Evolutionary conservation across 1,140 invertebrate species (phyloP), one percentile per base, ranked within the genome.

Genomic region (Scaptomyza pallida): DNA sequence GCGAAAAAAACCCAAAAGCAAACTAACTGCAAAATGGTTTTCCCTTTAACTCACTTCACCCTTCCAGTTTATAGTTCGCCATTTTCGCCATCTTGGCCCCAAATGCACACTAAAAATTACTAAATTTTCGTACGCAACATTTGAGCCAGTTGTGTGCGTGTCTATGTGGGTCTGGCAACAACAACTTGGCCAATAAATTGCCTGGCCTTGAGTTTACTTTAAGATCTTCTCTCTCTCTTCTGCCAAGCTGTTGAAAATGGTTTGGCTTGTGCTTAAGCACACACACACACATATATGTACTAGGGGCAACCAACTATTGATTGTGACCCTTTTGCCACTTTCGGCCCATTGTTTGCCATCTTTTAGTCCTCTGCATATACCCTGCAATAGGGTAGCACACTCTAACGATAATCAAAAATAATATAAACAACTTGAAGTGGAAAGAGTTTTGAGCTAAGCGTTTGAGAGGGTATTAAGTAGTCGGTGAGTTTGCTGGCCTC

Each of bases 21-120:
- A 86, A 86, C 82, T 88, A 86, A 88, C 81, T 86, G 81, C 74
- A 81, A 86, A 86, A 86, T 81, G 78, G 73, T 77, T 86, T 70
- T 64, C 51, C 47, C 63, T 61, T 40, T 30, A 13, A n/a, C 44
- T 15, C 41, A 16, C 16, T 17, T 47, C 37, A 2, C 21, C 21
- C 21, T 21, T 13, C 59, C 37, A 37, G 15, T 50, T 40, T 43
- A 48, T 23, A 30, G 26, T 30, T 4, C 2, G n/a, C n/a, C n/a
- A n/a, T n/a, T n/a, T n/a, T 26, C 4, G 23, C 23, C 17, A 35
- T 45, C 55, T 59, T 30, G 78, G 78, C 65, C 61, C 77, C 77
- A 75, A 80, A 72, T 81, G 78, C 69, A 47, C 65, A 57, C 64
- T 75, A 83, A 82, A 82, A 83, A 78, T 82, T 83, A 73, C 72